phyloP scores from a whole-genome alignment of 2,113 vertebrate genomes.

The Ochotona princeps region DNA sequence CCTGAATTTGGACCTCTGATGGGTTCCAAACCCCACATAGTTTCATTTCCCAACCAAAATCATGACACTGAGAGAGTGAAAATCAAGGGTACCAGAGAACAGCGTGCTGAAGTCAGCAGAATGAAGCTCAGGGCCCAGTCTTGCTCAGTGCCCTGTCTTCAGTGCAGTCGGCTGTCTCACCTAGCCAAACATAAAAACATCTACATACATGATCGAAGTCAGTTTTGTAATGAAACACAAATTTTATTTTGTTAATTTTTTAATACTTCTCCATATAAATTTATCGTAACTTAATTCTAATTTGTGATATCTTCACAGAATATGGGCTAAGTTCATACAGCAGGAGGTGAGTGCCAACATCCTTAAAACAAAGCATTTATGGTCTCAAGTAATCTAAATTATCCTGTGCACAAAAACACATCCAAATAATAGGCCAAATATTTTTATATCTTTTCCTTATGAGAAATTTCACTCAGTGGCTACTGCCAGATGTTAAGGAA shows the following conservation, averaged over 20 bases:
- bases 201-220: neutral
- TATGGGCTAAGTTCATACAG: neutral
- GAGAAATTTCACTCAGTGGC: conserved; percentile 41
- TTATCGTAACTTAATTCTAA: neutral
- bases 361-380: neutral
- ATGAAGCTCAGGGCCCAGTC: neutral
- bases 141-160: neutral
- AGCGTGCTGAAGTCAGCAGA: neutral
- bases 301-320: neutral
- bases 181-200: conserved; percentile 10
- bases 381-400: conserved; percentile 51
- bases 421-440: neutral
- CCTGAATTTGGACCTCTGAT: neutral
- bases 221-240: neutral
- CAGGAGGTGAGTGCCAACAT: neutral
- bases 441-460: conserved; percentile 25
- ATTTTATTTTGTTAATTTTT: neutral
- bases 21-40: neutral
- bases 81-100: neutral
- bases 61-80: conserved; percentile 15
- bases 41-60: conserved; percentile 21
- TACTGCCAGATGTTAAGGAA: neutral
- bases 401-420: neutral
- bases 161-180: neutral
- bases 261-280: neutral